Evolutionary conservation across 2,888 invertebrate genomes (phyloP), one percentile per base, ranked within the genome.

Genomic region (Seira musarum): DNA sequence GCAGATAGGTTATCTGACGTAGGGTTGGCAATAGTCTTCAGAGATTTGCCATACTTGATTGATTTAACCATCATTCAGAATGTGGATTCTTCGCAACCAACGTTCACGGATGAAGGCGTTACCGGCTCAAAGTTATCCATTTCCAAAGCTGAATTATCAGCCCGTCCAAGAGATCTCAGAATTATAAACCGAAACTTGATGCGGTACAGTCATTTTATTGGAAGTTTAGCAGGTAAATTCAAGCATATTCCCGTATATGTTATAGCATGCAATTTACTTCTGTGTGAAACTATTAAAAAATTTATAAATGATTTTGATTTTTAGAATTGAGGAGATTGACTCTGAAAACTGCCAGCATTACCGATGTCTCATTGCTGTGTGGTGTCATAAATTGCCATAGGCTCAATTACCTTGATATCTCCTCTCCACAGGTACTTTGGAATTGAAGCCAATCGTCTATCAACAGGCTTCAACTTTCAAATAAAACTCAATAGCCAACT

Each of bases 401-500:
- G 24, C 25, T 80, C 8, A 8, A 8, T 10, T 13, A 66, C 8
- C 73, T 80, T 1, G 65, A 80, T 15, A 69, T 80, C 35, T 73
- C 79, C 25, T 80, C 79, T 19, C 79, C 66, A 13, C 61, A 69
- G 73, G 79, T 80, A 13, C n/a, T n/a, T n/a, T n/a, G n/a, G n/a
- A n/a, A n/a, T n/a, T n/a, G n/a, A n/a, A n/a, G n/a, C n/a, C n/a
- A n/a, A n/a, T n/a, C n/a, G n/a, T n/a, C n/a, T n/a, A n/a, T n/a
- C n/a, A n/a, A n/a, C n/a, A n/a, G n/a, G n/a, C n/a, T n/a, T n/a
- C n/a, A n/a, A n/a, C n/a, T n/a, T n/a, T n/a, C n/a, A n/a, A n/a
- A n/a, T n/a, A n/a, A n/a, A n/a, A n/a, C n/a, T n/a, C n/a, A n/a
- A n/a, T n/a, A n/a, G n/a, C n/a, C n/a, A n/a, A n/a, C n/a, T n/a